A percentile compares a stretch with the other conserved stretches of the same genome.
These are phyloP conservation scores for Neogale vison DNA, from an alignment of 2,113 vertebrate genomes.

Conservation along the genomic window DNA sequence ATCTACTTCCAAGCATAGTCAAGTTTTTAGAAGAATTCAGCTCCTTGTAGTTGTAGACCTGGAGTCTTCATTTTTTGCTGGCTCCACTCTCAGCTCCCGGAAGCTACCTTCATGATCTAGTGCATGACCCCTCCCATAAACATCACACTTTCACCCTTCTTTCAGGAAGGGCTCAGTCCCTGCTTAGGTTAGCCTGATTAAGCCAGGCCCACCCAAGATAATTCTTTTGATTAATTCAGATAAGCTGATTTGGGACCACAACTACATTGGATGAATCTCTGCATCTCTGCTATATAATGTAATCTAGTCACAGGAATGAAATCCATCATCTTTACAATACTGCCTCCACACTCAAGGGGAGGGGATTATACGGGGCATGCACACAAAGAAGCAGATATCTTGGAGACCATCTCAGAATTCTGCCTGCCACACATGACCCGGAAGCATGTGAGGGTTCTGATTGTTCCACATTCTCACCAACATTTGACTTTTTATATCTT, in stretches of 20 bases:
- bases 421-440: not conserved
- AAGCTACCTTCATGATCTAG: not conserved
- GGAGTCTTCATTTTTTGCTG: not conserved
- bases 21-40: not conserved
- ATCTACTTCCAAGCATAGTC: not conserved
- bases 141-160: not conserved
- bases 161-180: not conserved
- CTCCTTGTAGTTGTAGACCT: not conserved
- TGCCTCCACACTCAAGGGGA: not conserved
- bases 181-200: conserved; percentile 14
- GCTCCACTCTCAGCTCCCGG: not conserved
- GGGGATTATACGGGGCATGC: not conserved
- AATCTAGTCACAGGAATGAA: not conserved
- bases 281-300: not conserved
- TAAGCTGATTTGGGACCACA: not conserved
- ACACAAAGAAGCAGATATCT: not conserved
- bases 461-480: not conserved
- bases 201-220: not conserved
- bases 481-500: not conserved
- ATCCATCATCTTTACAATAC: not conserved
- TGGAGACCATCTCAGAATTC: not conserved
- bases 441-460: not conserved
- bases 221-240: conserved; percentile 39
- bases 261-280: not conserved
- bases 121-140: no score